These are phyloP conservation scores for Phenacoccus solenopsis DNA, from an alignment of 1,140 invertebrate genomes.

Conservation along the genomic window DNA sequence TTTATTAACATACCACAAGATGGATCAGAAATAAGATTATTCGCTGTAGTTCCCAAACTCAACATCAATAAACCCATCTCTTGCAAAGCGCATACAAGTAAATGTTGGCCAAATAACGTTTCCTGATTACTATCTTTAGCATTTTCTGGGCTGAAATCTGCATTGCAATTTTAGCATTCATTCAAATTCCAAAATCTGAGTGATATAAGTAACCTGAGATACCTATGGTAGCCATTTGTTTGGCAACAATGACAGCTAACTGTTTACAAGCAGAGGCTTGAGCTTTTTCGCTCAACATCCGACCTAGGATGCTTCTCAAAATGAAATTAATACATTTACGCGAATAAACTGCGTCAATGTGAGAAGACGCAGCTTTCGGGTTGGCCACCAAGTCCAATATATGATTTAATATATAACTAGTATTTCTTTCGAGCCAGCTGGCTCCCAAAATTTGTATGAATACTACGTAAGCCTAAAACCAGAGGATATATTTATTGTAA, in stretches of 20 bases:
- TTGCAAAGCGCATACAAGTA: constrained; percentile 85
- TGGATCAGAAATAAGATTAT: constrained; percentile 74
- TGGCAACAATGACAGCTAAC: constrained; percentile 78
- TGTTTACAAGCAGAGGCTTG: constrained; percentile 92
- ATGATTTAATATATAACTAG: constrained; percentile 72
- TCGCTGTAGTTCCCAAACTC: constrained; percentile 81
- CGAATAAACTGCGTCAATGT: constrained; percentile 95
- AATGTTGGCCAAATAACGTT: constrained; percentile 84
- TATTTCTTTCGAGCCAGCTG: constrained; percentile 86
- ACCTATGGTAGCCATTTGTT: constrained; percentile 88
- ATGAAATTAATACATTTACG: constrained; percentile 96
- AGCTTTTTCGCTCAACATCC: constrained; percentile 90
- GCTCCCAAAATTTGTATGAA: constrained; percentile 87
- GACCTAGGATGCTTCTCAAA: constrained; percentile 76
- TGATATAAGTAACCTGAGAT: constrained; percentile 22
- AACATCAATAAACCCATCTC: constrained; percentile 76
- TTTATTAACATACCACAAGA: constrained; percentile 54
- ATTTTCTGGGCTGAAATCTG: constrained; percentile 77
- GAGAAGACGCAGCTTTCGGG: constrained; percentile 84
- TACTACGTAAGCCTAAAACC: constrained; percentile 75
- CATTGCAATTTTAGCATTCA: constrained; percentile 20
- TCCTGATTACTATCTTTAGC: constrained; percentile 81
- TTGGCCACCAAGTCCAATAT: constrained; percentile 74
- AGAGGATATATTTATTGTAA: constrained; percentile 20
- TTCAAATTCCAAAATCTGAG: neutral